Percentiles rank a stretch among this genome's conserved stretches.
These are phyloP conservation scores for Drosophila prolongata DNA, from an alignment of 2,888 invertebrate species.

Conservation along the genomic window DNA sequence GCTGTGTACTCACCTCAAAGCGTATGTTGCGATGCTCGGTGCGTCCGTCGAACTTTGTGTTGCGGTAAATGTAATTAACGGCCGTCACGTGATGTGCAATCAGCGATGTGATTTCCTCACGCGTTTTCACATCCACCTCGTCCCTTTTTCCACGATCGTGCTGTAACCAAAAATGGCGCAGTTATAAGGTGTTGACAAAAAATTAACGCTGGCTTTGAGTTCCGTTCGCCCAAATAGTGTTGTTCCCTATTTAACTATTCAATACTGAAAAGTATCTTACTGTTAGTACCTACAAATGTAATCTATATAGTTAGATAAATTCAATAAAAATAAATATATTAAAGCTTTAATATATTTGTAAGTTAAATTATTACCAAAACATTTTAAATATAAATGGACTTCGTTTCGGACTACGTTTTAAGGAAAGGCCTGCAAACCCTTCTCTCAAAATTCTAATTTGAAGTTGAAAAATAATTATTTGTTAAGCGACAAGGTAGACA, in stretches of 20 bases:
- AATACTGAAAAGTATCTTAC: too few relatives aligned
- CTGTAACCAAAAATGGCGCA: conserved; percentile 83
- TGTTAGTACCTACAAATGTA: too few relatives aligned
- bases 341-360: too few relatives aligned
- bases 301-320: too few relatives aligned
- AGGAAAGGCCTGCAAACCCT: too few relatives aligned
- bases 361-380: too few relatives aligned
- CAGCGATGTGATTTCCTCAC: conserved; percentile 98
- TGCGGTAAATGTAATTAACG: conserved; percentile 98
- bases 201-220: background rate
- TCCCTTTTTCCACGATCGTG: conserved; percentile 89
- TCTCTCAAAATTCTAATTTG: background rate
- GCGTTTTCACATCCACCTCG: conserved; percentile 93
- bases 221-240: background rate
- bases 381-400: too few relatives aligned
- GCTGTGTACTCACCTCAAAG: conserved; percentile 90
- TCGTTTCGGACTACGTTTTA: too few relatives aligned
- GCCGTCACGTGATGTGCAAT: conserved; percentile 99
- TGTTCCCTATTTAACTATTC: too few relatives aligned
- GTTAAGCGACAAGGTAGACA: conserved; percentile 23
- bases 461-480: background rate
- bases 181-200: background rate
- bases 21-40: conserved; percentile 96
- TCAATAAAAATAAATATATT: too few relatives aligned
- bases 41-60: conserved; percentile 96